Evolutionary conservation across 2,113 vertebrate genomes (phyloP), one percentile per base, ranked within the genome.

Genomic region (Xiphias gladius): DNA sequence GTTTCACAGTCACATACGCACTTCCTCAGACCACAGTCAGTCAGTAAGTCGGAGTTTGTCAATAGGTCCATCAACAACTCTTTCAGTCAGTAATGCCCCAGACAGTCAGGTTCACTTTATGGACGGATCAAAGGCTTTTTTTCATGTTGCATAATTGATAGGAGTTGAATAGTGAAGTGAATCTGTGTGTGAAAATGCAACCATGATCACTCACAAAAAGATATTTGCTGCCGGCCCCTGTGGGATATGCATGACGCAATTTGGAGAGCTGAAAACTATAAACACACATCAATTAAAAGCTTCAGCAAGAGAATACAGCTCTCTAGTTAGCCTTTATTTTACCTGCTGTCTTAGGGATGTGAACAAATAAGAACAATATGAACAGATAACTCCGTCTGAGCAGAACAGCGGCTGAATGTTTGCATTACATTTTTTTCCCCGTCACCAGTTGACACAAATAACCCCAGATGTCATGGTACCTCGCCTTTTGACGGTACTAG

Each of bases 11-110:
- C 57, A 35, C 81, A 28, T 70, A 43, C 30, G 50, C 78, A 68
- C 75, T 87, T 80, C 61, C 48, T 50, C 79, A 62, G 59, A 69
- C 65, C 58, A 50, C 81, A 52, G 52, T 46, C 26, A 35, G 9
- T 10, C 16, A 35, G 13, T 59, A 28, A 55, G 66, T 66, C 41
- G 2, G 11, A 73, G 19, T 78, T 70, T 73, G 14, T 74, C 35
- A 14, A 3, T 24, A 7, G 35, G 17, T 59, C 22, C 2, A 22
- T 26, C 61, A 28, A 24, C n/a, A 50, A 4, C 24, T 26, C 14
- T 39, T 78, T 64, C 14, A 52, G 20, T 62, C 54, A 32, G 16
- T 61, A 65, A 46, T 14, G 26, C 26, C 17, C 30, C 22, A 63
- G 28, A 35, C 20, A 17, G 13, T 4, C 11, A 6, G n/a, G 10